Evolutionary conservation across 1,140 invertebrate genomes (phyloP), one percentile per base, ranked within the genome.

Genomic region (Heliothis virescens): DNA sequence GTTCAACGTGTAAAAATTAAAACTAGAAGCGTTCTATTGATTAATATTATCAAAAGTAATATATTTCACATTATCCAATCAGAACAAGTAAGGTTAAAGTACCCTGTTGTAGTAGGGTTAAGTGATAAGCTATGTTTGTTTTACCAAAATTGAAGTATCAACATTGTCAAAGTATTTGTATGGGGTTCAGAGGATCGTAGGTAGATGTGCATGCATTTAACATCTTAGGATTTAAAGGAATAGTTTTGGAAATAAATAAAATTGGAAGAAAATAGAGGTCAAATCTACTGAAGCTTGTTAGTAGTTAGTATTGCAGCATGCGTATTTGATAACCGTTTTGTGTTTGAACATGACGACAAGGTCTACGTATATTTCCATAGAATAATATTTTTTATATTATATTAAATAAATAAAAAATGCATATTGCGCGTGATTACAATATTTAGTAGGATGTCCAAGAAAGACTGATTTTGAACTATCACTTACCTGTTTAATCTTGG

Each of bases 321-420:
- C 75, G n/a, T n/a, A 55, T 52, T 78, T 5, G 48, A 57, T 47
- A 55, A 65, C 48, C 34, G 18, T 67, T 50, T 67, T 47, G 75
- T 69, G 63, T 69, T 53, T 77, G 29, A 78, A 78, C 29, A 69
- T 78, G 62, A 26, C 69, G 52, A 78, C 50, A 48, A 48, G 48
- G 16, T 60, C 74, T 65, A 16, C 62, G 34, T 52, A 69, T 59
- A 78, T 78, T 78, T 59, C 52, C 18, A 13, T 21, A 48, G 9
- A 48, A 50, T 48, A 11, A 18, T 13, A 18, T 67, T 7, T 48
- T 48, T 10, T 16, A 65, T 10, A 48, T 29, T 13, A 21, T 60
- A 16, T 63, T 63, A 3, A 2, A 5, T 34, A 15, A 62, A 34
- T 9, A 41, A 9, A 41, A 41, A 41, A 41, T 41, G 34, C 34